A percentile compares a stretch with the other conserved stretches of the same genome.
These are phyloP conservation scores for Nymphalis urticae DNA, from an alignment of 2,888 invertebrate genomes.

Conservation along the genomic window DNA sequence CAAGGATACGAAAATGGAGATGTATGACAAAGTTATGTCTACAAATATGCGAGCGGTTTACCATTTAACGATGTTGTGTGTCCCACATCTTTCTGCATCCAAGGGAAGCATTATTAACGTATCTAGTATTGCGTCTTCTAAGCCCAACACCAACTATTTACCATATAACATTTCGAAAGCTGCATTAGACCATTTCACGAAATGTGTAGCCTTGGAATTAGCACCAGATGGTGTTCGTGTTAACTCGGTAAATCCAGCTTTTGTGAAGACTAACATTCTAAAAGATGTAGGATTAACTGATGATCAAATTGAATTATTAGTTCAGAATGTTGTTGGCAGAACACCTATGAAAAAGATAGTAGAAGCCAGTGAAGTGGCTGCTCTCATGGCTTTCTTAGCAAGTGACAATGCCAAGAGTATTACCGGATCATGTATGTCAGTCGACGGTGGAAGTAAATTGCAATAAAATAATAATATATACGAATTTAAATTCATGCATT, in stretches of 20 bases:
- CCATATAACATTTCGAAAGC: slow-evolving; percentile 96
- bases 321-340: slow-evolving; percentile 83
- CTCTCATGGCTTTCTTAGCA: slow-evolving; percentile 93
- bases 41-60: slow-evolving; percentile 92
- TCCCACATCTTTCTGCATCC: slow-evolving; percentile 88
- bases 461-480: slow-evolving; percentile 42
- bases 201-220: slow-evolving; percentile 92
- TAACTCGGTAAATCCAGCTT: slow-evolving; percentile 97
- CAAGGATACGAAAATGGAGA: slow-evolving; percentile 89
- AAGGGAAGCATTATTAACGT: slow-evolving; percentile 95
- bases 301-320: slow-evolving; percentile 89
- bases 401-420: slow-evolving; percentile 92
- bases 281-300: slow-evolving; percentile 81
- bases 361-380: slow-evolving; percentile 91
- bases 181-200: slow-evolving; percentile 96
- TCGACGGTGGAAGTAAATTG: slow-evolving; percentile 65
- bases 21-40: slow-evolving; percentile 92
- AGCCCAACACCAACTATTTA: slow-evolving; percentile 86
- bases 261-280: slow-evolving; percentile 91
- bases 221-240: slow-evolving; percentile 90
- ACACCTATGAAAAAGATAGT: slow-evolving; percentile 94
- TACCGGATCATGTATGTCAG: slow-evolving; percentile 85
- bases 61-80: slow-evolving; percentile 90
- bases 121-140: slow-evolving; percentile 91
- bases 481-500: not conserved